Base-by-base conservation (phyloP, 2,113 vertebrate species). In the Platysteira castanea region DNA sequence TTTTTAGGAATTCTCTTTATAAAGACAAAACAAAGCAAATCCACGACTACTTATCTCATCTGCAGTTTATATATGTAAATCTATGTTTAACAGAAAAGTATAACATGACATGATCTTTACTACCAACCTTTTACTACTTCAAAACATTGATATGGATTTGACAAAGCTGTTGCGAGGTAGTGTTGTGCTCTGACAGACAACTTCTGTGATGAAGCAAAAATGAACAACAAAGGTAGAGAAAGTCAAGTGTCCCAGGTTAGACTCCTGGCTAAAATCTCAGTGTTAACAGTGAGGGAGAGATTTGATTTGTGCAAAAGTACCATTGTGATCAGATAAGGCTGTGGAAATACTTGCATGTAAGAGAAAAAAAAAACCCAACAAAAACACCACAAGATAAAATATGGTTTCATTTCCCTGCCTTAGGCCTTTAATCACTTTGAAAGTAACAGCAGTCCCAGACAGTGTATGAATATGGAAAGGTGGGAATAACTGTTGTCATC, bases 121-220 rank as follows among this genome's bases (percentile, higher is more conserved):
- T n/a, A 88, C 13, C 67, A 82, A 74, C 7, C 13, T 47, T 75
- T 53, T 53, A n/a, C 30, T 35, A 67, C 19, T 61, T 82, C 27
- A 67, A 81, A 95, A 70, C 0, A 0, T 37, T 33, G 31, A 30
- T 44, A 44, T 0, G 7, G 17, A 88, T 57, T 78, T 63, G 28
- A 75, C 10, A 35, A 87, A 77, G 10, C 19, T 31, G 19, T 24
- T 56, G 21, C 30, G 49, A 57, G 3, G 12, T 5, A 60, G 26
- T 4, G 13, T 1, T 24, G 19, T 20, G 30, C 20, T 73, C 19
- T 0, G 0, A 80, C 6, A 42, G 30, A 2, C 27, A 56, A 37
- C 33, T 73, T 86, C 64, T 69, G 22, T 53, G n/a, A 33, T 6
- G 14, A 80, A 14, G 41, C 10, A 56, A 27, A 87, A 89, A 23